Evolutionary conservation across 2,888 invertebrate species (phyloP), one percentile per base, ranked within the genome.

Genomic region (Noctua pronuba): DNA sequence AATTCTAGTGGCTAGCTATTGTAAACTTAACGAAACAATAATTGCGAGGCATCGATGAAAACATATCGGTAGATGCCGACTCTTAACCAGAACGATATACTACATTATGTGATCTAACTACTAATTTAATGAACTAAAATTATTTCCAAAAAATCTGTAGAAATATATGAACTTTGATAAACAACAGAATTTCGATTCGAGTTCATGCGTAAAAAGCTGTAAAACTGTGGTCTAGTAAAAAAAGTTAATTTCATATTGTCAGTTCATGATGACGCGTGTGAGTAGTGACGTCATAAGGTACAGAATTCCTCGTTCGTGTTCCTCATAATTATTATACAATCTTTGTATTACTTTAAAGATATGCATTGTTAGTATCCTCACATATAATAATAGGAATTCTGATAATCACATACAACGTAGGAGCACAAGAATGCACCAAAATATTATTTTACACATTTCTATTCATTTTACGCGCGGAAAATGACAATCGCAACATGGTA

Each of bases 51-150:
- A 92, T 91, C 92, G 85, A 87, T 89, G 83, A 86, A 88, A 92
- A 92, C 92, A 92, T 92, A 92, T 92, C 84, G 88, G 86, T 82
- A 75, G 92, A 92, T 92, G 92, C 92, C 89, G 75, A 77, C 75
- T 81, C 78, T 74, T 75, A 80, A 74, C 80, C 78, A 82, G 73
- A 80, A 84, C 69, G 71, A 83, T 79, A 64, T 52, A 80, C 73
- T 84, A 83, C 77, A 76, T 76, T 73, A 79, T 49, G 77, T 70
- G 69, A 73, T 76, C 69, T 80, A 82, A 84, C 85, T 44, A 73
- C 79, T 86, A 73, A 87, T 82, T 83, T 86, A 83, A 79, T 74
- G 41, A 70, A 75, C 79, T 82, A 83, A 88, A 64, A 77, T 79
- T 70, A 84, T 72, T 79, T 71, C 62, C 16, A 75, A 77, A 62